Percentiles rank a stretch among this genome's conserved stretches.
Evolutionary conservation across 1,140 invertebrate species (phyloP).

Genomic region (Phocides pigmalion): DNA sequence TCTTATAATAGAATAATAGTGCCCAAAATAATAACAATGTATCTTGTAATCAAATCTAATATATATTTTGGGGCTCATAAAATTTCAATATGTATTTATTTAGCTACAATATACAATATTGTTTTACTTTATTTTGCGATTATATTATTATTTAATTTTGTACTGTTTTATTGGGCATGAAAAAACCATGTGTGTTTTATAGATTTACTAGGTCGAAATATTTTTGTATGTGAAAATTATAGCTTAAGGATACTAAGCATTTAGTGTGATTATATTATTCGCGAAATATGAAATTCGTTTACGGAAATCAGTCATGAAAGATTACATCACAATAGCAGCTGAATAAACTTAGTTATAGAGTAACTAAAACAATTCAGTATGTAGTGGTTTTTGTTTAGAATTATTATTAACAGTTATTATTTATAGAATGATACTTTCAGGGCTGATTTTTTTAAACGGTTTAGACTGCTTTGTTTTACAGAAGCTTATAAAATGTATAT

Average conservation of each 20-base stretch:
- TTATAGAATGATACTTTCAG: constrained; percentile 28
- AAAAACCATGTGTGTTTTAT: constrained; percentile 63
- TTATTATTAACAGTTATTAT: constrained; percentile 21
- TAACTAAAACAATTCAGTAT: constrained; percentile 11
- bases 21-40: not conserved
- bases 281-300: constrained; percentile 42
- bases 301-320: constrained; percentile 25
- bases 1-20: not conserved
- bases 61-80: not conserved
- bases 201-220: constrained; percentile 74
- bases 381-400: constrained; percentile 19
- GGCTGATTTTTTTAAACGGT: constrained; percentile 36
- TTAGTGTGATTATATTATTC: constrained; percentile 66
- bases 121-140: not conserved
- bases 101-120: not conserved
- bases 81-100: not conserved
- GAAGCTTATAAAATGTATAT: constrained; percentile 76
- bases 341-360: constrained; percentile 10
- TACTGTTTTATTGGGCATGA: constrained; percentile 38
- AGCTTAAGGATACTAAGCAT: constrained; percentile 70
- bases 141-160: not conserved
- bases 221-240: constrained; percentile 77
- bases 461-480: constrained; percentile 78
- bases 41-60: not conserved
- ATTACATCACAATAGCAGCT: constrained; percentile 25